Conservation (phyloP, 2,113 vertebrate species). For the Calyptomena viridis region DNA sequence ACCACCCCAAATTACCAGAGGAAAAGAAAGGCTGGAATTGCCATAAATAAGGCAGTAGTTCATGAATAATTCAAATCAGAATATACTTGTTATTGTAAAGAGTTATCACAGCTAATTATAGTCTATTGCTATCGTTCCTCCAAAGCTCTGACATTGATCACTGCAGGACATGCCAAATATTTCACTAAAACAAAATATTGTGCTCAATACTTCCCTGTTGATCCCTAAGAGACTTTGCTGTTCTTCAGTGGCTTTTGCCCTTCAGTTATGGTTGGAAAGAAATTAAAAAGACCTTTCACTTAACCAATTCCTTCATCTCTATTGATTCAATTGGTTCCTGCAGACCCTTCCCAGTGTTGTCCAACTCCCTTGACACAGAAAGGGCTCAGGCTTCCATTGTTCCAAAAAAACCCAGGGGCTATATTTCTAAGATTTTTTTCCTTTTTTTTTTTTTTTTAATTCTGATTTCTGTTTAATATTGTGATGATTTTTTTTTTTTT, state of each 20-base stretch:
- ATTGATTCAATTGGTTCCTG: background rate
- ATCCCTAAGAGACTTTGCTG: background rate
- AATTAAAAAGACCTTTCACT: background rate
- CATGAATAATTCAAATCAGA: conserved; percentile 59
- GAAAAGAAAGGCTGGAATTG: background rate
- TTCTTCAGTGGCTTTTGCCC: background rate
- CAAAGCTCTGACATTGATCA: conserved; percentile 39
- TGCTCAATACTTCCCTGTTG: background rate
- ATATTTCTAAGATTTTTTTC: background rate
- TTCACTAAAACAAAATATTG: conserved; percentile 37
- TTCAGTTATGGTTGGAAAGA: background rate
- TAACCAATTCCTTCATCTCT: background rate
- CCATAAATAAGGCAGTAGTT: conserved; percentile 7
- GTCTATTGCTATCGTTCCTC: background rate
- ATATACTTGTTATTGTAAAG: conserved; percentile 43
- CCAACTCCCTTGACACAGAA: background rate
- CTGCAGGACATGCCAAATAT: conserved; percentile 41
- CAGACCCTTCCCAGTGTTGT: background rate
- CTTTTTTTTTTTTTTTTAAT: background rate
- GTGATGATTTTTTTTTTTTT: background rate
- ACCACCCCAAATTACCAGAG: background rate
- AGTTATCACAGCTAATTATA: conserved; percentile 56
- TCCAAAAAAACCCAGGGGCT: background rate
- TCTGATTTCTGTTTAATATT: background rate
- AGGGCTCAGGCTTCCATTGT: background rate